These are phyloP conservation scores for Automeris io DNA, from an alignment of 2,888 invertebrate species.

Conservation along the genomic window DNA sequence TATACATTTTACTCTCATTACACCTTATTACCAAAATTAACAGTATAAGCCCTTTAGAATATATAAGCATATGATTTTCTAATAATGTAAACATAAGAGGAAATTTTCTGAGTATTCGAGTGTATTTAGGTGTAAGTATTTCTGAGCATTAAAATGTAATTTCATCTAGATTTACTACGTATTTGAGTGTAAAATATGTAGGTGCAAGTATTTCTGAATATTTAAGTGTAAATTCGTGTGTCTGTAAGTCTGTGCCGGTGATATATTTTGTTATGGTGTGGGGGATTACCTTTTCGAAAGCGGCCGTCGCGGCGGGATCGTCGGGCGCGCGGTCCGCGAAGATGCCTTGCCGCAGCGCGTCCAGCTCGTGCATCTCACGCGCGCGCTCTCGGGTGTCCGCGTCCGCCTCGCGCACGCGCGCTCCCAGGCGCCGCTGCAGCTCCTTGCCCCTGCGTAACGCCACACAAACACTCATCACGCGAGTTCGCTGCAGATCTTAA, in stretches of 20 bases:
- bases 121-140: no score
- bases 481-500: neutral
- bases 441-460: constrained; percentile 82
- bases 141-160: no score
- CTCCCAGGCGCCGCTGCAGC: constrained; percentile 91
- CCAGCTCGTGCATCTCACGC: constrained; percentile 92
- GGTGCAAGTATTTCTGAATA: no score
- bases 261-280: neutral
- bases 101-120: no score
- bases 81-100: no score
- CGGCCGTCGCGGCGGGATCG: constrained; percentile 40
- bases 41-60: no score
- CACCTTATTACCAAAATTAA: neutral
- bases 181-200: no score
- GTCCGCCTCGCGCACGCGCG: constrained; percentile 95
- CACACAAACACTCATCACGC: neutral
- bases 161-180: no score
- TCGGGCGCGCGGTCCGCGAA: constrained; percentile 79
- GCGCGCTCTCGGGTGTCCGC: constrained; percentile 92
- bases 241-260: neutral
- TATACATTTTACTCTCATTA: neutral
- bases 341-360: constrained; percentile 78
- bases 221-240: neutral
- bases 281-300: constrained; percentile 21
- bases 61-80: no score